Base-by-base conservation (phyloP, 2,888 invertebrate species). In the Lasioglossum zephyrum region DNA sequence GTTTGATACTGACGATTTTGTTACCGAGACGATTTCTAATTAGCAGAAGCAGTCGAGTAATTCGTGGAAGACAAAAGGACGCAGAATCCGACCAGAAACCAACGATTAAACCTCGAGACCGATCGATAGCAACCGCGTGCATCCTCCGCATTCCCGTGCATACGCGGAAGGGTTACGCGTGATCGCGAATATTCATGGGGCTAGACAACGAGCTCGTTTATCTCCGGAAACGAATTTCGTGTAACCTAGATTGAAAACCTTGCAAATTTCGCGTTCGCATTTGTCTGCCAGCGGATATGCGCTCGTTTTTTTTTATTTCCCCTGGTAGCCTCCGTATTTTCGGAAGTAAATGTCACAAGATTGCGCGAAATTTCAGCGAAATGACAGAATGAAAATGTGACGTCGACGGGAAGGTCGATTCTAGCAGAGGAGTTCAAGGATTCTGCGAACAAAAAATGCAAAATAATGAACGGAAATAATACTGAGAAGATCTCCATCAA, bases 141-240 rank as follows among this genome's bases (percentile, higher is more conserved):
- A 69, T 63, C 63, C 47, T 22, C 57, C 1, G 66, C 41, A 53
- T 77, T 41, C 69, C 26, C 60, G 44, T 53, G 73, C 18, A 73
- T 66, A 73, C 44, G 73, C 49, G 53, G 57, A 80, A 79, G 76
- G 72, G 73, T 81, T 77, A 66, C 77, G 69, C 84, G 82, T 79
- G 84, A 81, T 81, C 60, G 74, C 81, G 86, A 86, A 87, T 85
- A 88, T 87, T 87, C 88, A 82, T 74, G 76, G 72, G 49, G 47
- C 76, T 11, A 47, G 73, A 77, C 81, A 77, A 74, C 79, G 66
- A 26, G 73, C 76, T 77, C 87, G 82, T 88, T 87, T 78, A 82
- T 88, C 82, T 78, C 80, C 49, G 36, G 78, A 60, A 84, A 86
- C 80, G 72, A 87, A 86, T 88, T 87, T 82, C 85, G 57, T 77